Evolutionary conservation across 1,140 invertebrate genomes (phyloP), one percentile per base, ranked within the genome.

Genomic region (Tetraneura akinire): DNA sequence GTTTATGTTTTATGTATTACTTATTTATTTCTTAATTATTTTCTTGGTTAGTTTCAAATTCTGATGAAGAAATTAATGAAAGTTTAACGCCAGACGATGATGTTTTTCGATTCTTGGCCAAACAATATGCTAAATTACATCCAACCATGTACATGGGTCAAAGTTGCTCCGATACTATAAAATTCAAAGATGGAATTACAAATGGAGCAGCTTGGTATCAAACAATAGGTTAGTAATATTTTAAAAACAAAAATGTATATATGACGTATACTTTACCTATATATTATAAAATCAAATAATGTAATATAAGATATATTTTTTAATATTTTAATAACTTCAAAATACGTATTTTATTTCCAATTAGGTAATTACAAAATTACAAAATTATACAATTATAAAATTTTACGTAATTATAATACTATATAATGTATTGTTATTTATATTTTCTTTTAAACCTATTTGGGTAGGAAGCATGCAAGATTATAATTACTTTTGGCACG

Each of bases 401-500:
- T n/a, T n/a, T n/a, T n/a, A n/a, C n/a, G n/a, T n/a, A n/a, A n/a
- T n/a, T n/a, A n/a, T n/a, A n/a, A n/a, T n/a, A n/a, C n/a, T n/a
- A n/a, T n/a, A n/a, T n/a, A n/a, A n/a, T n/a, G n/a, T n/a, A n/a
- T n/a, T n/a, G n/a, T n/a, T n/a, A n/a, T n/a, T n/a, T n/a, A n/a
- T n/a, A n/a, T n/a, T n/a, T n/a, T 4, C 4, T n/a, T 53, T n/a
- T n/a, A n/a, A 13, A 23, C 1, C 5, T 6, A 68, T 45, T 23
- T 82, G 80, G 86, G 87, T 90, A 91, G 93, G 94, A 83, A 96
- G 96, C 51, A 98, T 98, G 97, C 96, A 98, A 88, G 97, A 99
- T 86, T 99, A 96, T 85, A 99, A 98, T 87, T 99, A 99, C 86
- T 87, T 94, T 10, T 90, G 92, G 81, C 97, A 93, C 11, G 98